A percentile compares a stretch with the other conserved stretches of the same genome.
Evolutionary conservation across 2,797 vertebrate genomes (phyloP).

Genomic region (Pipistrellus pygmaeus): DNA sequence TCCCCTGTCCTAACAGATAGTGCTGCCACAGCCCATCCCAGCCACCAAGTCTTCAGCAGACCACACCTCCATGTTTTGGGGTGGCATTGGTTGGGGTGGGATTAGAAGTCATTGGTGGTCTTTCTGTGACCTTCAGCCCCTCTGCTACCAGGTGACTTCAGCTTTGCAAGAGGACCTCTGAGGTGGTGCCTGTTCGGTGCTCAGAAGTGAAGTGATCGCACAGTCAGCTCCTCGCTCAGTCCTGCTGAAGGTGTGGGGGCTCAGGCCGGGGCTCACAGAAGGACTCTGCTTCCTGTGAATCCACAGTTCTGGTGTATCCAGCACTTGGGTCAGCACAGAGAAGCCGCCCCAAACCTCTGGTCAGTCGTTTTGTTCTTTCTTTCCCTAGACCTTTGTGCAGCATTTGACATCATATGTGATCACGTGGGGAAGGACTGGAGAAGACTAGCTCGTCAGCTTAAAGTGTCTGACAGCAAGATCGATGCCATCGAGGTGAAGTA

Average conservation of each 20-base stretch:
- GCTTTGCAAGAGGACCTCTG: background rate
- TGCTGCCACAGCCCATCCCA: rapidly evolving
- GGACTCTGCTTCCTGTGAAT: rapidly evolving
- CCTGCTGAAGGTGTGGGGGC: no score
- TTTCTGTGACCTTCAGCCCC: background rate
- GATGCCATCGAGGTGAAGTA: conserved; percentile 87
- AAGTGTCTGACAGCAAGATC: conserved; percentile 87
- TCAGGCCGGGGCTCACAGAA: no score
- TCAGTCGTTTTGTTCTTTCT: background rate
- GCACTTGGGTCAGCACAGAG: background rate
- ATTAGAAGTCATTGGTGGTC: background rate
- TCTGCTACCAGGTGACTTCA: background rate
- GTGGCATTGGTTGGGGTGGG: background rate
- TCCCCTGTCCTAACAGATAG: background rate
- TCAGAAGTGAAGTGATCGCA: rapidly evolving
- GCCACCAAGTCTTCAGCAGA: no score
- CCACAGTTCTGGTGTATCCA: no score
- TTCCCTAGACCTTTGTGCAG: conserved; percentile 87
- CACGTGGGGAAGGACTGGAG: conserved; percentile 90
- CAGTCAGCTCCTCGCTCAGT: rapidly evolving
- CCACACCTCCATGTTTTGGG: background rate
- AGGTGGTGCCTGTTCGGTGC: background rate
- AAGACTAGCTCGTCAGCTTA: conserved; percentile 89
- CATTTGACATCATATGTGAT: conserved; percentile 85
- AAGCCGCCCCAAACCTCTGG: rapidly evolving